Base-by-base conservation (phyloP, 2,888 invertebrate species). In the Ametastegia equiseti region DNA sequence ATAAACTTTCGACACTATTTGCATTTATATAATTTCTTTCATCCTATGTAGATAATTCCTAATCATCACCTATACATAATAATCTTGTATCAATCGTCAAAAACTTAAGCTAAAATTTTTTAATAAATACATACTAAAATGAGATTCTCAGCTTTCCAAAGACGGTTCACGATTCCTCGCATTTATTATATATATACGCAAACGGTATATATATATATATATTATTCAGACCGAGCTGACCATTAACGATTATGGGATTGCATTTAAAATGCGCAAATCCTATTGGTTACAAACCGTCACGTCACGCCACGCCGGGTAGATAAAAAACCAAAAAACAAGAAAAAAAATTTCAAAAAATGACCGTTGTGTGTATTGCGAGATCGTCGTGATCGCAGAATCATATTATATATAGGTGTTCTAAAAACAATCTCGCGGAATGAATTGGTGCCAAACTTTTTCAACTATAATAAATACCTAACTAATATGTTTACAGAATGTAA, bases 371-470 rank as follows among this genome's bases (percentile, higher is more conserved):
- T 39, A 23, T 39, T 39, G 19, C 82, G 81, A 82, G 84, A 84
- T 83, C 83, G n/a, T n/a, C n/a, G 77, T 81, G 78, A 78, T 82
- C 81, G 82, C 83, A 83, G 83, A 75, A 75, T 50, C 30, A 75
- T 36, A 9, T 39, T n/a, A n/a, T n/a, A 67, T 27, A 27, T 30
- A 71, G 71, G 71, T 71, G 71, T 71, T 71, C 71, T 50, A 33
- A 54, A 75, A 75, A 75, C 13, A 78, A 60, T 78, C 77, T 78
- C 77, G 77, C 60, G 60, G 77, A 78, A 78, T 78, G 27, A 78
- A 78, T 78, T 60, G 77, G 77, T 78, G 77, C 77, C 77, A 78
- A 78, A 54, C 50, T 50, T 75, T 71, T 71, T 71, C 71, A 71
- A 75, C 36, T 75, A 33, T n/a, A 45, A 19, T 7, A 75, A 75